Base-by-base conservation (phyloP, 2,888 invertebrate genomes). In the Ectemnius cavifrons region DNA sequence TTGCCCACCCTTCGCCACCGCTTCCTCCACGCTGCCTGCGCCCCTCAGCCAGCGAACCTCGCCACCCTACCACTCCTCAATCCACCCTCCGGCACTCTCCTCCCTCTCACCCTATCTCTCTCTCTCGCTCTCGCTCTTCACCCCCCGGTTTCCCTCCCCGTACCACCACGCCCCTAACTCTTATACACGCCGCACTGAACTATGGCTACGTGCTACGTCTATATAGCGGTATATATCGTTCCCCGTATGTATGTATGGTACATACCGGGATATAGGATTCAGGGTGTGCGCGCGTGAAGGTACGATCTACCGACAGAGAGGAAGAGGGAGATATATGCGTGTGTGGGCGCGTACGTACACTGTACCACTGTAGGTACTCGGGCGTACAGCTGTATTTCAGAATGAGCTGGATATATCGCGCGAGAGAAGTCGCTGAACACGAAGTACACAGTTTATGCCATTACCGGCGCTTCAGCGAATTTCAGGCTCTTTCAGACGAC, bases 361-460 rank as follows among this genome's bases (percentile, higher is more conserved):
- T 14, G n/a, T 16, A 52, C n/a, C 16, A 14, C 63, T 37, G 71
- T 69, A 76, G 76, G 59, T 75, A 75, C 60, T 74, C 79, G 69
- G 73, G 64, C 73, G 80, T 79, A 73, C 79, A 72, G 78, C 81
- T 85, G 80, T 86, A 86, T 86, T 86, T 86, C 77, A 83, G 86
- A 88, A 86, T 85, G 87, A 86, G 86, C 77, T 85, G 80, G 81
- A 86, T 88, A 85, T 85, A 87, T 86, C 81, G 84, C 75, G 82
- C 81, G 80, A 78, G 75, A 81, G 81, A 81, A 79, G 81, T 81
- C 81, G 81, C 81, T 79, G 79, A 81, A 79, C 78, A 81, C 77
- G 80, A 79, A 81, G 79, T 81, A 77, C 79, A 78, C 78, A 76
- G 84, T 82, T 85, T 86, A 86, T 83, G 82, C 83, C 83, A 85